Evolutionary conservation across 2,113 vertebrate species (phyloP), one percentile per base, ranked within the genome.

Genomic region (Cavia porcellus): DNA sequence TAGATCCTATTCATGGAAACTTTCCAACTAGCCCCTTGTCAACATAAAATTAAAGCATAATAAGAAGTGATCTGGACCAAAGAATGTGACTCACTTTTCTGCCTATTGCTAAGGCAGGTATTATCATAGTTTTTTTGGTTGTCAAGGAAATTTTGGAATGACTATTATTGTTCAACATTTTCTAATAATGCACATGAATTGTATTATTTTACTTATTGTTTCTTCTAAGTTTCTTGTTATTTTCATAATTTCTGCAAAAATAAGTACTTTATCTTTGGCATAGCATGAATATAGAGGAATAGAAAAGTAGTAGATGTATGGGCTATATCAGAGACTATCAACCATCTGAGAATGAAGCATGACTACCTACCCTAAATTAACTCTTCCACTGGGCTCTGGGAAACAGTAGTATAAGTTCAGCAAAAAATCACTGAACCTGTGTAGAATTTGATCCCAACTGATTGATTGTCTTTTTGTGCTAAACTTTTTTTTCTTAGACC

Each of bases 161-260:
- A 52, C 59, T 61, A 75, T 72, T 80, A 83, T 47, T 50, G 81
- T 70, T 93, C 45, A 89, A 38, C 66, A 35, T 35, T 90, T 95
- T 86, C 72, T 62, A 61, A 55, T 32, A 42, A 6, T 61, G 35
- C 7, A 25, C 17, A 61, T 7, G 30, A 1, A 94, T 1, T 14
- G 11, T 3, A 11, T 68, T 61, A 30, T 42, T 79, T 28, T 64
- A 3, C 79, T 83, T 52, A 3, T 14, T 28, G 24, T 75, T 64
- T 72, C 86, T 94, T 50, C 6, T 57, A n/a, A 35, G 47, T 42
- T 38, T 52, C 11, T 61, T 75, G 5, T 42, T 28, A 59, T 88
- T 19, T 88, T 79, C 47, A 61, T 22, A 25, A 12, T 50, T 83
- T 19, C 59, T 90, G 38, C 10, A 32, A 86, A 86, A 83, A 79